Conservation (phyloP, 1,140 invertebrate species). For the Aplysia californica region DNA sequence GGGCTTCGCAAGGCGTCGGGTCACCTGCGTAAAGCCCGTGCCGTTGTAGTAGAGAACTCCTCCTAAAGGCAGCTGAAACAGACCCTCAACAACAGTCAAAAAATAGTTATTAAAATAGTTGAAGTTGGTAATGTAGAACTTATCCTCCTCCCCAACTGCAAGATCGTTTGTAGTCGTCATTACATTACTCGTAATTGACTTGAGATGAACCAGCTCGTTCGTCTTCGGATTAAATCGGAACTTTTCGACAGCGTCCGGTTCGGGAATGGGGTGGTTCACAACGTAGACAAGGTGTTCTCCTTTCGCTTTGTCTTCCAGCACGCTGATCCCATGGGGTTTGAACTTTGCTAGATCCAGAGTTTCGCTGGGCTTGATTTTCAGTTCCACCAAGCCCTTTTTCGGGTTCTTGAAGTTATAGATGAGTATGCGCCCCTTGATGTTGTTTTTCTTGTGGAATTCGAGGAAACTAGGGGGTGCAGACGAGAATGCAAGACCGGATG, state of each 20-base stretch:
- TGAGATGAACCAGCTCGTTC: constrained; percentile 1
- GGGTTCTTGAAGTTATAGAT: constrained; percentile 6
- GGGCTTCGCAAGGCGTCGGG: neutral
- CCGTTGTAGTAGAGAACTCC: neutral
- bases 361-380: neutral
- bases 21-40: neutral
- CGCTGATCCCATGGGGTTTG: neutral
- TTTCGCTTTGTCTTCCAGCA: constrained; percentile 6
- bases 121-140: constrained; percentile 12
- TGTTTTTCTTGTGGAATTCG: neutral
- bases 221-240: neutral
- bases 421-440: neutral
- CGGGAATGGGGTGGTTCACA: neutral
- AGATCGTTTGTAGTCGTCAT: constrained; percentile 6
- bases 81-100: neutral
- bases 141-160: neutral
- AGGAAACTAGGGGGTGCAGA: neutral
- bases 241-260: neutral
- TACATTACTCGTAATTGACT: neutral
- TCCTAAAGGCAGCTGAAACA: neutral
- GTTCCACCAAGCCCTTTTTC: neutral
- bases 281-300: constrained; percentile 11
- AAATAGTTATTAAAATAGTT: neutral
- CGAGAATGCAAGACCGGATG: neutral
- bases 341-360: neutral